Percentiles rank a stretch among this genome's conserved stretches.
Conservation (phyloP, 2,113 vertebrate genomes). For the Ceuthmochares aereus region DNA sequence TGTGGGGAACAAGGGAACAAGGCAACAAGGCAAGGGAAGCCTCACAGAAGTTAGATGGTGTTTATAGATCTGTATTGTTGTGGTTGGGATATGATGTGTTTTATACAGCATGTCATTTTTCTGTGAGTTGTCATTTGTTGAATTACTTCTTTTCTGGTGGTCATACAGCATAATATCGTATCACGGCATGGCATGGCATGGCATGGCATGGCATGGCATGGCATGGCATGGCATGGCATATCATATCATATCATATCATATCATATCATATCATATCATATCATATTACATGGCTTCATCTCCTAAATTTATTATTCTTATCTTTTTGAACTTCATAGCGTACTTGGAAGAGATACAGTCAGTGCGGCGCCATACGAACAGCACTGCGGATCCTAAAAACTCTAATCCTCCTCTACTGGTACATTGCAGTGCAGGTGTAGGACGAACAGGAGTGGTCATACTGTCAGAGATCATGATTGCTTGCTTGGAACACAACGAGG, state of each 20-base stretch:
- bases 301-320: neutral
- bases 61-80: neutral
- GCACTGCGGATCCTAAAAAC: slow-evolving; percentile 85
- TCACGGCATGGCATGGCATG: too few species aligned
- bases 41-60: neutral
- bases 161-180: neutral
- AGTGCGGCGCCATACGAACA: slow-evolving; percentile 94
- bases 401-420: slow-evolving; percentile 88
- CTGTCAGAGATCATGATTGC: slow-evolving; percentile 96
- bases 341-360: slow-evolving; percentile 98
- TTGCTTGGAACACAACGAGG: slow-evolving; percentile 97
- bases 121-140: neutral
- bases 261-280: too few species aligned
- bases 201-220: too few species aligned
- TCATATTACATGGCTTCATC: neutral
- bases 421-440: slow-evolving; percentile 96
- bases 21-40: neutral
- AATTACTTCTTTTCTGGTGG: neutral
- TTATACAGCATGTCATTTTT: neutral
- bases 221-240: too few species aligned
- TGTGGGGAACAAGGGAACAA: neutral
- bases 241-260: too few species aligned
- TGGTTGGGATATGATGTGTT: neutral
- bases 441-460: slow-evolving; percentile 92
- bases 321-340: slow-evolving; percentile 69